Base-by-base conservation (phyloP, 2,113 vertebrate species). In the Boulengeromyrus knoepffleri region DNA sequence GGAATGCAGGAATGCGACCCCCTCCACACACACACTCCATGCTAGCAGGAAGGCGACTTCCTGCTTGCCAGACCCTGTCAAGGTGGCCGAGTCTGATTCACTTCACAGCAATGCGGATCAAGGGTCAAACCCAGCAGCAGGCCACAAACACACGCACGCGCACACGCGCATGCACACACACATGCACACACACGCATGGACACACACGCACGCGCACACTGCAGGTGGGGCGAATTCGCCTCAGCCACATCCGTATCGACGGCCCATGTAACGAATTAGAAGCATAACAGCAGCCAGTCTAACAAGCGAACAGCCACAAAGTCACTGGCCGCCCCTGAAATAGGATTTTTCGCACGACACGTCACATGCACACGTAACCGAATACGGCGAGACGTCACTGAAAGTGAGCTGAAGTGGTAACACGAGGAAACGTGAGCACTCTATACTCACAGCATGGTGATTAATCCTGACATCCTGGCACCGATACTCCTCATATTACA, bases 1-100 rank as follows among this genome's bases (percentile, higher is more conserved):
- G 91, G 92, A 93, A 93, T 94, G 92, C 89, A 89, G 91, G 92
- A 94, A 92, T 94, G 91, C 24, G 47, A 50, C 80, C 56, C 87
- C 74, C 53, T 19, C 53, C 46, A 7, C 46, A 47, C 46, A 56
- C 19, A 56, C 85, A 70, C 62, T 70, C 66, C 85, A 52, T 31
- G 47, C 85, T 49, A 19, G 42, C 84, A 66, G 85, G 89, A 87
- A 52, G 19, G 58, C 45, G 10, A 31, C 56, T 86, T 90, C 83
- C 56, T 90, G 27, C n/a, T 17, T 45, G 45, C 52, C 45, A 24
- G 53, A 66, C 56, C 50, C 62, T 9, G 45, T 36, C 53, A 49
- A 46, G 83, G 45, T 39, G 46, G 7, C 88, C 47, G n/a, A 39
- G n/a, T 52, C 46, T 80, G 88, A 89, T 47, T 83, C 88, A 89